Evolutionary conservation across 2,888 invertebrate genomes (phyloP).

Genomic region (Drosophila neonasuta): DNA sequence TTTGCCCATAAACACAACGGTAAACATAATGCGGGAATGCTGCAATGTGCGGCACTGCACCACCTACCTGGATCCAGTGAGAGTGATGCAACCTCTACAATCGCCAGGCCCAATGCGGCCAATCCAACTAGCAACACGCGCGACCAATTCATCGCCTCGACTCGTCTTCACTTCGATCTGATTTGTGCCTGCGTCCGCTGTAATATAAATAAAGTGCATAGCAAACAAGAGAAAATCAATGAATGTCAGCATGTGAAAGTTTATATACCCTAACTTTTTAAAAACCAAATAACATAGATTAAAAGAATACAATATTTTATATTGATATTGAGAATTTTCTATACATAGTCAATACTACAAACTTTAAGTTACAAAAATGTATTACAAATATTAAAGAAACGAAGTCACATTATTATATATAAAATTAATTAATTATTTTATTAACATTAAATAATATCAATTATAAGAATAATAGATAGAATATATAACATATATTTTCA

Average conservation of each 20-base stretch:
- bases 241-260: not conserved
- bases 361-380: too few relatives aligned
- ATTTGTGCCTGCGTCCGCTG: constrained; percentile 64
- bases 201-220: constrained; percentile 52
- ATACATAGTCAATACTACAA: too few relatives aligned
- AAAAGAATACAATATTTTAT: not conserved
- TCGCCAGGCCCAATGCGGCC: constrained; percentile 68
- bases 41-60: constrained; percentile 9
- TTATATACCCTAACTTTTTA: constrained; percentile 16
- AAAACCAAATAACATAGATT: not conserved
- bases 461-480: too few relatives aligned
- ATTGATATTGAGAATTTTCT: not conserved
- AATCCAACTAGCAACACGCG: constrained; percentile 70
- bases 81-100: constrained; percentile 79
- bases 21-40: constrained; percentile 40
- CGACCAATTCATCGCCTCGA: constrained; percentile 76
- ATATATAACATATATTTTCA: too few relatives aligned
- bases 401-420: too few relatives aligned
- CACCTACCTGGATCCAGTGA: constrained; percentile 82
- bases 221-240: constrained; percentile 34
- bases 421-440: too few relatives aligned
- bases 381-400: too few relatives aligned
- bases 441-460: too few relatives aligned
- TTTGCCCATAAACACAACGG: constrained; percentile 61
- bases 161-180: constrained; percentile 38